Base-by-base conservation (phyloP, 2,797 vertebrate genomes). In the Huso huso region DNA sequence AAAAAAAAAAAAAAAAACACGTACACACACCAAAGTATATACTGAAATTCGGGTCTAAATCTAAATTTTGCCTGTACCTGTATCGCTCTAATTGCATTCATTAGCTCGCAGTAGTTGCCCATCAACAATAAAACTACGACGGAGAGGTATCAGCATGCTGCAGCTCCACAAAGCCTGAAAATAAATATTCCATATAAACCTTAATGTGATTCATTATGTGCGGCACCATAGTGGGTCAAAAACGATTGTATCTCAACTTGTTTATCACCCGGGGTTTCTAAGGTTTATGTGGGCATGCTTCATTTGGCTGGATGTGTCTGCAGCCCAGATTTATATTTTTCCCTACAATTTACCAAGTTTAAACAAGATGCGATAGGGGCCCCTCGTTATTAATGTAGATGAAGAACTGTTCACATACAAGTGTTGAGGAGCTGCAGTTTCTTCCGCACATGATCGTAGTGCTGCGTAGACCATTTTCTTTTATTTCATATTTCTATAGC, bases 221-320 rank as follows among this genome's bases (percentile, higher is more conserved):
- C 11, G 15, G 61, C 61, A 62, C 61, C 15, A 51, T 51, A 8
- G n/a, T 23, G 58, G 49, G 55, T 52, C 10, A 49, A 52, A 48
- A 48, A 51, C 50, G 7, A 11, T 18, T 50, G 23, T 62, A 48
- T 51, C 50, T 4, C 48, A 4, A 9, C 49, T 51, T 37, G 59
- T 15, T 62, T 48, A 18, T 51, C 6, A 4, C 10, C 37, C 66
- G 51, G 10, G 12, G n/a, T 67, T 60, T 6, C 77, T 72, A 63
- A 72, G 74, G 70, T 77, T 84, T 78, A 76, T 77, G 69, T 78
- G 72, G 67, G 72, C 72, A 57, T 76, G 69, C 66, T 59, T 71
- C 74, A 72, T 75, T 79, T 77, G 23, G 52, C 52, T 55, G 52
- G 9, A 55, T 9, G 52, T 55, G 52, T 9, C 52, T 55, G 52